Conservation (phyloP, 2,797 vertebrate genomes). For the Serranus cabrilla region DNA sequence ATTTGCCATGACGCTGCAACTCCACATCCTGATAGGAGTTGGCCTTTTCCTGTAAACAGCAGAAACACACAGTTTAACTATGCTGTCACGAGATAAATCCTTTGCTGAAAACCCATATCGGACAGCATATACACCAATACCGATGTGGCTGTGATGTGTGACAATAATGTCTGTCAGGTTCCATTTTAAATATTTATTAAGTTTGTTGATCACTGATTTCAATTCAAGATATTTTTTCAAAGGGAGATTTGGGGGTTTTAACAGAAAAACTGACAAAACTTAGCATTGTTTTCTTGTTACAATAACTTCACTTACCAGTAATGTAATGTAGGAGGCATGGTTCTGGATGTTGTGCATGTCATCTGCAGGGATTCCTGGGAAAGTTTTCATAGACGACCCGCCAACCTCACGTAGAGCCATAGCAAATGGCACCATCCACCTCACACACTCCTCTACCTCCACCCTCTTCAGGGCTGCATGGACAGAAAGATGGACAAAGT, state of each 20-base stretch:
- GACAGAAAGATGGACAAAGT: not conserved
- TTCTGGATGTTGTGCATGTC: constrained; percentile 96
- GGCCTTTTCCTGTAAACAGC: constrained; percentile 88
- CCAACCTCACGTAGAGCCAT: constrained; percentile 91
- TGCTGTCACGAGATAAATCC: too few relatives aligned
- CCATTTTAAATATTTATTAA: too few relatives aligned
- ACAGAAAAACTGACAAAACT: too few relatives aligned
- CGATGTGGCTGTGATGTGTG: too few relatives aligned
- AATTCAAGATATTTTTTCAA: too few relatives aligned
- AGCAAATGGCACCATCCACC: constrained; percentile 96
- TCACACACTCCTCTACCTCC: constrained; percentile 92
- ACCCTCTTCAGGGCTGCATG: constrained; percentile 89
- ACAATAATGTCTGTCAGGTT: too few relatives aligned
- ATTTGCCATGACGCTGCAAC: constrained; percentile 84
- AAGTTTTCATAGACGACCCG: constrained; percentile 88
- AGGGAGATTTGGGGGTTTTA: too few relatives aligned
- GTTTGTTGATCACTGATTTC: too few relatives aligned
- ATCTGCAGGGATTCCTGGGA: constrained; percentile 88
- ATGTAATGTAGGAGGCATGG: constrained; percentile 89
- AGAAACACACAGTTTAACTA: not conserved
- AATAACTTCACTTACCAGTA: constrained; percentile 88
- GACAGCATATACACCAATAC: too few relatives aligned
- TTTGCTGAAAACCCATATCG: too few relatives aligned
- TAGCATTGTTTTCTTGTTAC: not conserved
- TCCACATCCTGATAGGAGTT: constrained; percentile 88